Percentiles rank a stretch among this genome's conserved stretches.
Evolutionary conservation across 2,888 invertebrate species (phyloP).

Genomic region (Deilephila porcellus): DNA sequence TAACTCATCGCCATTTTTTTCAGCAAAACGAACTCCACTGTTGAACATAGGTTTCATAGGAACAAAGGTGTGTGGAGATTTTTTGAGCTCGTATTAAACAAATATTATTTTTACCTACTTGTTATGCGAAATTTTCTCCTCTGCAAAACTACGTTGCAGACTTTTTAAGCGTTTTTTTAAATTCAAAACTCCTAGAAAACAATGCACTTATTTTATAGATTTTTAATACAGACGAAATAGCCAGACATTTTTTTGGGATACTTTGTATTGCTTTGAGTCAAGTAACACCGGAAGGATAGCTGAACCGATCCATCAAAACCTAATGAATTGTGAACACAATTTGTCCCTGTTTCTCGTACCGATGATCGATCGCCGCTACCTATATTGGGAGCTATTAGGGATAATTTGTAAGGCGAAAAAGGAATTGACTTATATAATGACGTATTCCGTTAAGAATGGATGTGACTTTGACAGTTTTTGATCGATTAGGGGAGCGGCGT

Average conservation of each 20-base stretch:
- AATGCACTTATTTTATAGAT: no score
- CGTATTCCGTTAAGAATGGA: neutral
- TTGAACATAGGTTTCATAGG: no score
- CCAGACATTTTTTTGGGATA: neutral
- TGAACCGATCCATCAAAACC: slow-evolving; percentile 55
- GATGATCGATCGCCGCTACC: slow-evolving; percentile 62
- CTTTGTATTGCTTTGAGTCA: neutral
- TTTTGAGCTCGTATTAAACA: no score
- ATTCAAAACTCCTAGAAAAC: no score
- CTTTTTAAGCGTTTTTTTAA: no score
- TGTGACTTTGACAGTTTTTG: slow-evolving; percentile 1
- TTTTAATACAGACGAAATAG: no score
- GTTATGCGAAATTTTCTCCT: no score
- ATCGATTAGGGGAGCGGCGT: neutral
- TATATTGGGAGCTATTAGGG: slow-evolving; percentile 36
- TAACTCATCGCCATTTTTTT: no score
- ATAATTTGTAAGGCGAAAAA: neutral
- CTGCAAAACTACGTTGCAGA: no score
- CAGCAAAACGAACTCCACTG: no score
- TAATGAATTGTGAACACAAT: slow-evolving; percentile 52
- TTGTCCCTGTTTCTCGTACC: slow-evolving; percentile 43
- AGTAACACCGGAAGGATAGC: slow-evolving; percentile 10
- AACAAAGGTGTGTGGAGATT: no score
- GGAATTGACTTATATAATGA: neutral
- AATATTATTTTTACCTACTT: no score